These are phyloP conservation scores for Drosophila nr. fundita DNA, from an alignment of 2,888 invertebrate genomes.

Conservation along the genomic window DNA sequence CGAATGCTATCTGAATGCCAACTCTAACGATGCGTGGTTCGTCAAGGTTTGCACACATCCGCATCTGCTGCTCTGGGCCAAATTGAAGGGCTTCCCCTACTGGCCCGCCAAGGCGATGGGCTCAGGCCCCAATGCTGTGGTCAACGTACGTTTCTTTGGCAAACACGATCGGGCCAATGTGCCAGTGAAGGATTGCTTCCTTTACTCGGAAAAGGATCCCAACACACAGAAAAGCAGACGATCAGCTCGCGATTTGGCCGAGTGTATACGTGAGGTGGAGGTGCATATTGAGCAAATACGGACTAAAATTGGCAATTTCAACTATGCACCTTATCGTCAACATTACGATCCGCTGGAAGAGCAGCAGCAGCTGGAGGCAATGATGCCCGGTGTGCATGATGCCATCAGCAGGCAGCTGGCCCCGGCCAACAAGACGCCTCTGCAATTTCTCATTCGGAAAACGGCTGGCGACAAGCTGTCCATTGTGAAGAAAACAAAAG, in stretches of 20 bases:
- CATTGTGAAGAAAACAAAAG: conserved; percentile 81
- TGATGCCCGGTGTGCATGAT: conserved; percentile 86
- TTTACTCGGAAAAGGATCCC: conserved; percentile 92
- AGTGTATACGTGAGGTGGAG: conserved; percentile 90
- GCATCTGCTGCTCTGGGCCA: conserved; percentile 97
- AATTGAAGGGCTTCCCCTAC: conserved; percentile 97
- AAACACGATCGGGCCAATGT: conserved; percentile 98
- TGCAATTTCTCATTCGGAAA: conserved; percentile 85
- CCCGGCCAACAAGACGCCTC: conserved; percentile 77
- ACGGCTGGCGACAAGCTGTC: conserved; percentile 84
- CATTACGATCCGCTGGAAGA: conserved; percentile 88
- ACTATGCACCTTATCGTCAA: conserved; percentile 90
- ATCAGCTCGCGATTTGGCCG: conserved; percentile 86
- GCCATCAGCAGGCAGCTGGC: conserved; percentile 73
- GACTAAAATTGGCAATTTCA: conserved; percentile 89
- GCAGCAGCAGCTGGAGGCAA: conserved; percentile 87
- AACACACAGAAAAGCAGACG: conserved; percentile 85
- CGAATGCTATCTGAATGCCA: conserved; percentile 95
- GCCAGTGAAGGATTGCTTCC: conserved; percentile 92
- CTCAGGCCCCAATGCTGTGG: conserved; percentile 88
- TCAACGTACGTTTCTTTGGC: conserved; percentile 97
- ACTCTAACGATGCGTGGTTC: conserved; percentile 93
- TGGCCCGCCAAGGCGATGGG: conserved; percentile 98
- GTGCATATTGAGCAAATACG: conserved; percentile 91
- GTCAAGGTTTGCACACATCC: conserved; percentile 95